phyloP scores from a whole-genome alignment of 2,797 vertebrate species.

The Echeneis naucrates region DNA sequence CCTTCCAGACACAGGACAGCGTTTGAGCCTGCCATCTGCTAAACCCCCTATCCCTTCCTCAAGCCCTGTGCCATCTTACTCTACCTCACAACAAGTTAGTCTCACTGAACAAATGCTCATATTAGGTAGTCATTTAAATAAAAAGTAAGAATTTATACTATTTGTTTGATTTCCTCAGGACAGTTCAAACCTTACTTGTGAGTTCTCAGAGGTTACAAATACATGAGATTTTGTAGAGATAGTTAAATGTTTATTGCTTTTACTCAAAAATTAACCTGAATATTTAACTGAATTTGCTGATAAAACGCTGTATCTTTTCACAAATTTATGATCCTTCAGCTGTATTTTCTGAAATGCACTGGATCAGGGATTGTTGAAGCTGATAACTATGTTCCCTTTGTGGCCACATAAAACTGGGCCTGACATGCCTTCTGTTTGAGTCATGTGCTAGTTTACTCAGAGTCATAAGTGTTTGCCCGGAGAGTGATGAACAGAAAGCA shows the following conservation, averaged over 20 bases:
- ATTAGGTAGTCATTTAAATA: conserved; percentile 3
- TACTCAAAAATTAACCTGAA: conserved; percentile 1
- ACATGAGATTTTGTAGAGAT: conserved; percentile 23
- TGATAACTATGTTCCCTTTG: conserved; percentile 26
- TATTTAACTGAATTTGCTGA: neutral
- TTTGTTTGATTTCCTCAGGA: neutral
- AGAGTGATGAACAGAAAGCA: conserved; percentile 20
- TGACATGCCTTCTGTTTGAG: conserved; percentile 27
- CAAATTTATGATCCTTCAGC: neutral
- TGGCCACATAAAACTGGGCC: conserved; percentile 18
- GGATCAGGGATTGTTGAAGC: conserved; percentile 25
- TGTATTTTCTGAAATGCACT: neutral
- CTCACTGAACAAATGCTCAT: conserved; percentile 2
- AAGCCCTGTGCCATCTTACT: conserved; percentile 76
- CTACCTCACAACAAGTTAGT: conserved; percentile 93
- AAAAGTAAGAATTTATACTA: neutral
- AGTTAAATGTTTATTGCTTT: conserved; percentile 24
- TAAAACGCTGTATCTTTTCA: conserved; percentile 9
- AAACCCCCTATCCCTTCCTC: conserved; percentile 85
- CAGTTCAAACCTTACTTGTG: neutral
- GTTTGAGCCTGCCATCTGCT: conserved; percentile 83
- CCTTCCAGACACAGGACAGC: conserved; percentile 90
- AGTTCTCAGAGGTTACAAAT: conserved; percentile 8
- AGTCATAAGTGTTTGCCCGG: conserved; percentile 41
- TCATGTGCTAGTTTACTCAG: conserved; percentile 45